Conservation (phyloP, 2,888 invertebrate genomes). For the Thymelicus lineola region DNA sequence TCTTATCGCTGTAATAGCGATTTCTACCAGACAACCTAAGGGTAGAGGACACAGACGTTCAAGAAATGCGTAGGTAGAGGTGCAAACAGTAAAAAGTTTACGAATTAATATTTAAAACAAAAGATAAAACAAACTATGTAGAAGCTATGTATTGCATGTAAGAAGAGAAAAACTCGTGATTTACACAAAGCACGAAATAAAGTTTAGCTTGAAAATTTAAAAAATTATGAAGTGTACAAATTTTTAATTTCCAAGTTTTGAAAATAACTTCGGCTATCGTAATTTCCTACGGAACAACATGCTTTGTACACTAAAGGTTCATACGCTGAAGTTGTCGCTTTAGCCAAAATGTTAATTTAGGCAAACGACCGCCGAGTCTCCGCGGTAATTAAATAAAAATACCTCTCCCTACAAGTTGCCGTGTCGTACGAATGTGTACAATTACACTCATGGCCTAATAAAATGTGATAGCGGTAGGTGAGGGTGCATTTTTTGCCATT, state of each 20-base stretch:
- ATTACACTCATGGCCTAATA: conserved; percentile 28
- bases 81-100: too few species aligned
- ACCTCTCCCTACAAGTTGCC: conserved; percentile 31
- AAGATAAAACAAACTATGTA: too few species aligned
- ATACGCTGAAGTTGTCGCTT: conserved; percentile 13
- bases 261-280: conserved; percentile 5
- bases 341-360: conserved; percentile 36
- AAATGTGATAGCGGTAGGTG: conserved; percentile 28
- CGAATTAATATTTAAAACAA: too few species aligned
- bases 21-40: too few species aligned
- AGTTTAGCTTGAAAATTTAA: background rate
- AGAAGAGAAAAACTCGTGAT: background rate
- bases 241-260: background rate
- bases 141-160: too few species aligned
- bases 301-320: background rate
- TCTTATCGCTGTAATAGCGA: too few species aligned
- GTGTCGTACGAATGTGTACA: conserved; percentile 30
- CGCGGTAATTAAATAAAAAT: conserved; percentile 44
- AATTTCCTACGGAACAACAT: background rate
- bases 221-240: background rate
- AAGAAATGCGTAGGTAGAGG: too few species aligned
- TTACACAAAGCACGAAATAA: background rate
- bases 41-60: too few species aligned
- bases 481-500: background rate
- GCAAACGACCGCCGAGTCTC: conserved; percentile 38